These are phyloP conservation scores for Aselliscus stoliczkanus DNA, from an alignment of 2,797 vertebrate genomes.

Conservation along the genomic window DNA sequence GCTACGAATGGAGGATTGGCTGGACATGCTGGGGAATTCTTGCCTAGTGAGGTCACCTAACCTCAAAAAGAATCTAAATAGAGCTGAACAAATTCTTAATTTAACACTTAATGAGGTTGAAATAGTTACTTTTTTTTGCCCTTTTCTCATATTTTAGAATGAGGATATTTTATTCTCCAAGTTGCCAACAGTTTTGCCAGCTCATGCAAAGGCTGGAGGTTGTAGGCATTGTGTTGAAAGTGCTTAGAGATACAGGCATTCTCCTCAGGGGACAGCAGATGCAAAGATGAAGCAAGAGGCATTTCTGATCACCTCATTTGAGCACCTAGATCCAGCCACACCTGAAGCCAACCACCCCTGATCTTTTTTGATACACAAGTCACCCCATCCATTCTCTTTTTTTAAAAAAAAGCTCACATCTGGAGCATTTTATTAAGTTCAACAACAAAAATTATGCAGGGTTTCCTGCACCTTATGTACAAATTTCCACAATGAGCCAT, in stretches of 20 bases:
- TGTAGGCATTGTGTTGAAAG: not conserved
- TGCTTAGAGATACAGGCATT: not conserved
- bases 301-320: not conserved
- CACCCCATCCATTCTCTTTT: not conserved
- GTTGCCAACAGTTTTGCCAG: not conserved
- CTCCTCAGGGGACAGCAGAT: not conserved
- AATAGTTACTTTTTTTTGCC: not conserved
- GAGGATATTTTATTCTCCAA: not conserved
- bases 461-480: not conserved
- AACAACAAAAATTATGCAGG: not conserved
- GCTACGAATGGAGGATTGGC: not conserved
- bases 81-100: not conserved
- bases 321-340: not conserved
- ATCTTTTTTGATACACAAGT: not conserved
- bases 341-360: not conserved
- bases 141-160: not conserved
- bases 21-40: not conserved
- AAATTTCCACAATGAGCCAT: not conserved
- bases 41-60: slow-evolving; percentile 11
- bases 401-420: not conserved
- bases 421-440: not conserved
- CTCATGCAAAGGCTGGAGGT: not conserved
- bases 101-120: slow-evolving; percentile 17
- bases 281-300: not conserved
- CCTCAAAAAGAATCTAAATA: not conserved